Evolutionary conservation across 37 sponge, comb jelly and placozoan genomes (phyloP), one percentile per base, ranked within the genome.

Genomic region (Agelas oroides): DNA sequence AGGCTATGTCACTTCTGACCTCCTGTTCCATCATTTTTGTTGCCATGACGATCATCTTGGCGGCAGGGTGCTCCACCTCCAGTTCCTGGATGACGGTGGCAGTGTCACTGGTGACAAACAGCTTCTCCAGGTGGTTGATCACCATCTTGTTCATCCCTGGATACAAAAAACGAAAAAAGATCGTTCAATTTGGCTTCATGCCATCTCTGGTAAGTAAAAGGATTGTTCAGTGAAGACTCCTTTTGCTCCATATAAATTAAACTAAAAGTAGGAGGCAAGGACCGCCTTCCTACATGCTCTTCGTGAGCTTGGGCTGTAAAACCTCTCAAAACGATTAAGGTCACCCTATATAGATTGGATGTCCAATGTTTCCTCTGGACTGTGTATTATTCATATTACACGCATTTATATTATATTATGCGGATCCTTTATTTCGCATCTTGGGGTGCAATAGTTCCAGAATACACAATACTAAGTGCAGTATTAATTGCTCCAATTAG

Each of bases 91-190:
- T 83, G 32, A 98, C 88, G 8, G 99, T 98, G 11, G 91, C 97
- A 21, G 99, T 95, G 80, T 98, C 99, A 54, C 88, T 98, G 21
- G 97, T 96, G 11, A 98, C 99, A 84, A 98, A 98, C 53, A 98
- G 70, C 92, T 98, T 98, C 79, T 93, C 97, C 67, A 98, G 59
- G 59, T 98, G 99, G 76, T 98, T 98, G 83, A 98, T 92, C 23
- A 98, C 95, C 99, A 98, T 98, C 71, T 98, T 98, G 87, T 96
- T 94, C 94, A 98, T 94, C 21, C 97, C 95, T 91, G 33, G 0
- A 35, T 40, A 66, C 52, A 61, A n/a, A n/a, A n/a, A 37, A 65
- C 34, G 20, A 1, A 54, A 28, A 72, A 46, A 54, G 18, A 59
- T 31, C 79, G 64, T 23, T 15, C 3, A 64, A 36, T 35, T 15